phyloP scores from a whole-genome alignment of 2,113 vertebrate genomes.

The Aythya baeri region DNA sequence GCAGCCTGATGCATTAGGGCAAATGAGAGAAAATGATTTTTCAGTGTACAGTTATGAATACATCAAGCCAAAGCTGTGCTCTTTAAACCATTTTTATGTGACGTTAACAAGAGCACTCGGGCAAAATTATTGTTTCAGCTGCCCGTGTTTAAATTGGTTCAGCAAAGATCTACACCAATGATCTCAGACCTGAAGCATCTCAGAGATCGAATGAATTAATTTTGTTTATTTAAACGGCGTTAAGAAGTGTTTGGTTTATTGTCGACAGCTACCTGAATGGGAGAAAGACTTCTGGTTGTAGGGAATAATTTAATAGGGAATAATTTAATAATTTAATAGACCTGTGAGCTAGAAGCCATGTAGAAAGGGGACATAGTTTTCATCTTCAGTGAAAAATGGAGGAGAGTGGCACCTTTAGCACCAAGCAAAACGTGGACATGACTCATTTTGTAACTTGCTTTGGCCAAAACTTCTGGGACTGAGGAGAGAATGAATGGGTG shows the following conservation, averaged over 20 bases:
- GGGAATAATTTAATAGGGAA: background rate
- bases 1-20: accelerated
- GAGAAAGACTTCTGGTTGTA: background rate
- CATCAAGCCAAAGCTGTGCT: background rate
- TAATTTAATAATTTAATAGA: too few species aligned
- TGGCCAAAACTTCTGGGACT: background rate
- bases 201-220: background rate
- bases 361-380: background rate
- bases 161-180: background rate
- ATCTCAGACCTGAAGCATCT: background rate
- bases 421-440: accelerated
- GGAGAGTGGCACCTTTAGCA: accelerated
- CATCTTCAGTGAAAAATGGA: background rate
- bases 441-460: background rate
- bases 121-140: background rate
- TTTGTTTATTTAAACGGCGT: background rate
- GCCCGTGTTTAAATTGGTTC: background rate
- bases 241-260: background rate
- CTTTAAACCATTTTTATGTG: background rate
- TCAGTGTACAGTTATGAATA: background rate
- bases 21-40: background rate
- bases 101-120: background rate
- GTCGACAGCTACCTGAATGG: background rate
- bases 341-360: background rate
- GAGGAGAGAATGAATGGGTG: background rate